Percentiles rank a stretch among this genome's conserved stretches.
Conservation (phyloP, 2,888 invertebrate species). For the Melieria omissa region DNA sequence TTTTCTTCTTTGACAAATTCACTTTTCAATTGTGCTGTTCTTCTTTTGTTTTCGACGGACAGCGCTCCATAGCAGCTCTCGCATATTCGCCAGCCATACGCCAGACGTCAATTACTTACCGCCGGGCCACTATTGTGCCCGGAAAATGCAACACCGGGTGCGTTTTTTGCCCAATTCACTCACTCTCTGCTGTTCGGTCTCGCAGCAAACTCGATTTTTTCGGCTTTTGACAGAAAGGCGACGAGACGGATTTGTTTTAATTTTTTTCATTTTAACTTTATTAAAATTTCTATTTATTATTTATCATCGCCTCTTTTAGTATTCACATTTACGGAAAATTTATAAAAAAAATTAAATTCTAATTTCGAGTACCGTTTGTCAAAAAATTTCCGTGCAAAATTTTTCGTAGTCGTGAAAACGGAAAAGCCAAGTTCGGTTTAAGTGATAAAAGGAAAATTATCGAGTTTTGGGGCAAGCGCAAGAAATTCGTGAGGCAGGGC, state of each 20-base stretch:
- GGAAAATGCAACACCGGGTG: conserved; percentile 21
- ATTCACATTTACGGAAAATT: conserved; percentile 29
- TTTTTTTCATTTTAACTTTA: conserved; percentile 32
- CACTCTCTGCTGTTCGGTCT: conserved; percentile 27
- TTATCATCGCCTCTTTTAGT: conserved; percentile 34
- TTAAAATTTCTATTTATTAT: conserved; percentile 35
- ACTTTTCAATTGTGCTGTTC: background rate
- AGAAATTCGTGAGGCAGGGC: no score
- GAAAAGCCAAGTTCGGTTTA: conserved; percentile 1
- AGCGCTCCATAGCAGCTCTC: background rate
- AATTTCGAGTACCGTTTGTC: conserved; percentile 1
- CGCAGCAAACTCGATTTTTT: conserved; percentile 36
- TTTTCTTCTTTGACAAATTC: no score
- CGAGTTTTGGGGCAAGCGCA: no score
- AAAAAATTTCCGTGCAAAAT: conserved; percentile 27
- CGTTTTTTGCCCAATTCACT: conserved; percentile 11
- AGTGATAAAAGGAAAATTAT: no score
- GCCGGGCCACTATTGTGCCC: conserved; percentile 1
- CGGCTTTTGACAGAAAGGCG: conserved; percentile 32
- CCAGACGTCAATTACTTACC: background rate
- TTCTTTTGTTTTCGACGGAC: background rate
- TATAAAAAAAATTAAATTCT: conserved; percentile 29
- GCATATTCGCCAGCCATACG: background rate
- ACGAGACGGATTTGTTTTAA: conserved; percentile 35
- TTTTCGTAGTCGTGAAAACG: conserved; percentile 12